These are phyloP conservation scores for Lucinisca nassula DNA, from an alignment of 2,888 invertebrate species.

Conservation along the genomic window DNA sequence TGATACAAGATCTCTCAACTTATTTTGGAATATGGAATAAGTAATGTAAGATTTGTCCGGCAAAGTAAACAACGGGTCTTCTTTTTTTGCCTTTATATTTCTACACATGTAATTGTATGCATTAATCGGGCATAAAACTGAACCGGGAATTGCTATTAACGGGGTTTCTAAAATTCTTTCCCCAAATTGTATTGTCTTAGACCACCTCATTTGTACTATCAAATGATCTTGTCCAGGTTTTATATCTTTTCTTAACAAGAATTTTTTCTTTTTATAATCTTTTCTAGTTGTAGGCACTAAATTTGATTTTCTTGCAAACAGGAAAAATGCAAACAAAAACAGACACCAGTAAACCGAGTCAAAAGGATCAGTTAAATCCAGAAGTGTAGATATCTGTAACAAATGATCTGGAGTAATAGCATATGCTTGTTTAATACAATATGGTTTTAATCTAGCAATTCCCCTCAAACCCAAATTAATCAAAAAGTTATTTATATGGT, in stretches of 20 bases:
- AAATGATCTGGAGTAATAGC: too few relatives aligned
- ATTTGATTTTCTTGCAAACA: background rate
- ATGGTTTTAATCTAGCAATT: too few relatives aligned
- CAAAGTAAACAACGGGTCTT: background rate
- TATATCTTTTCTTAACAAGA: background rate
- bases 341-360: background rate
- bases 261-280: too few relatives aligned
- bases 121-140: background rate
- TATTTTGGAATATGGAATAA: background rate
- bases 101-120: background rate
- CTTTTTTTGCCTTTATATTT: background rate
- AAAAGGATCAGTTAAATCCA: too few relatives aligned
- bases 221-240: background rate
- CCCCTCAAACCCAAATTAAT: background rate
- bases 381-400: too few relatives aligned
- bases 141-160: background rate
- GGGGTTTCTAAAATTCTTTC: background rate
- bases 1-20: background rate
- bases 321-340: too few relatives aligned
- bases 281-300: background rate
- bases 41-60: background rate
- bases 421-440: too few relatives aligned
- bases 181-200: background rate
- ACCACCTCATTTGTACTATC: too few relatives aligned
- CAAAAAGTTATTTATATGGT: background rate